phyloP scores from a whole-genome alignment of 2,888 invertebrate genomes.

The Rhagonycha lutea region DNA sequence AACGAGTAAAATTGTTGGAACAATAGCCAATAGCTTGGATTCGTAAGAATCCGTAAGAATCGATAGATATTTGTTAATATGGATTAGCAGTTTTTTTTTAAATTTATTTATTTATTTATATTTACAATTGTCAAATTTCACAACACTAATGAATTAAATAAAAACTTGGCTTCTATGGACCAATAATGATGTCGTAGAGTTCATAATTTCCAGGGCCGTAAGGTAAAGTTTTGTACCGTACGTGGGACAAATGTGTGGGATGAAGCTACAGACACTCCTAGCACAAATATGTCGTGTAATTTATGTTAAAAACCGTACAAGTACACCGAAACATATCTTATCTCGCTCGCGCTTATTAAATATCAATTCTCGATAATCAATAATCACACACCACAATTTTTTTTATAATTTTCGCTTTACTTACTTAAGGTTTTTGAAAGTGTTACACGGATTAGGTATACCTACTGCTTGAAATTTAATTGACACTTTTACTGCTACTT shows the following conservation, averaged over 20 bases:
- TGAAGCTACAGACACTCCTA: slow-evolving; percentile 36
- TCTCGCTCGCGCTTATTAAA: neutral
- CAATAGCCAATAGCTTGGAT: neutral
- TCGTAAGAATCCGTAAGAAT: neutral
- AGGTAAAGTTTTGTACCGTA: slow-evolving; percentile 23
- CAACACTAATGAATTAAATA: slow-evolving; percentile 22
- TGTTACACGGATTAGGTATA: neutral
- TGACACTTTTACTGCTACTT: neutral
- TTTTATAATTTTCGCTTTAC: neutral
- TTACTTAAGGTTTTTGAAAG: neutral
- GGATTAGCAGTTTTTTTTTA: neutral
- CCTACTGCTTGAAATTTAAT: neutral
- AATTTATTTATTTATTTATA: neutral
- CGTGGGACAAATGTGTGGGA: slow-evolving; percentile 34
- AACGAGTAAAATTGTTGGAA: neutral
- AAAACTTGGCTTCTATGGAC: slow-evolving; percentile 21
- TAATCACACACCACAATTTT: neutral
- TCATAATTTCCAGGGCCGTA: slow-evolving; percentile 19
- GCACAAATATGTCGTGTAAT: slow-evolving; percentile 38
- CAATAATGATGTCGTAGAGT: neutral
- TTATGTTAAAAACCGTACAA: slow-evolving; percentile 34
- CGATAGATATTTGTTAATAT: neutral
- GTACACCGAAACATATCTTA: neutral
- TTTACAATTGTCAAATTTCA: slow-evolving; percentile 22
- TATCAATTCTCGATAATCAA: neutral